Evolutionary conservation across 2,113 vertebrate species (phyloP), one percentile per base, ranked within the genome.

Genomic region (Chionis minor): DNA sequence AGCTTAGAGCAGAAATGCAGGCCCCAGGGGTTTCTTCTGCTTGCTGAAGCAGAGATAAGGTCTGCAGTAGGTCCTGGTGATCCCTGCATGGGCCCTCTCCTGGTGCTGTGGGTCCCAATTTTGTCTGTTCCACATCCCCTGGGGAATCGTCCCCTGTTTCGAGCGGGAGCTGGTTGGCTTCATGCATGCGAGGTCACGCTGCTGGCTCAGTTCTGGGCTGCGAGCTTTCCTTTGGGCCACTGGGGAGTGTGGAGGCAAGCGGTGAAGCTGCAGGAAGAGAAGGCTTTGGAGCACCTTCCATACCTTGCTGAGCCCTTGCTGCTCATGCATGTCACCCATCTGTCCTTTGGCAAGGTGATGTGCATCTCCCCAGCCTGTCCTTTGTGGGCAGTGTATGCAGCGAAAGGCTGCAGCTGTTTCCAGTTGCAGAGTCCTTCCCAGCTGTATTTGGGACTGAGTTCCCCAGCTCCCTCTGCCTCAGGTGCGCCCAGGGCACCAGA

Each of bases 61-160:
- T 47, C 47, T 82, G n/a, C 2, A 0, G 11, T 42, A 67, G 9
- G 8, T 74, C 24, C 51, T 70, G 35, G 13, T 70, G 54, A 18
- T 90, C 18, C 11, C 23, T 66, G 2, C 1, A 0, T 58, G 30
- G 33, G 42, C 26, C 19, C 7, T 66, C 26, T 62, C 8, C 21
- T 85, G 40, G 10, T 72, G 24, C 52, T 75, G 9, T 67, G 70
- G 51, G 32, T 79, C 74, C 82, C 66, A 79, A 45, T 85, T 90
- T 90, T 5, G 1, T 40, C 30, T 52, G 30, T 86, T 16, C 12
- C 14, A 2, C 2, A 0, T 58, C 8, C 22, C 27, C 12, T 1
- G 2, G 20, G 49, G 52, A 74, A 30, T 22, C 1, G 2, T 40
- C 4, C 15, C 14, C 30, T 0, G 0, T 84, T 84, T 24, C 0